A percentile compares a stretch with the other conserved stretches of the same genome.
Conservation (phyloP, 2,797 vertebrate genomes). For the Paguma larvata region DNA sequence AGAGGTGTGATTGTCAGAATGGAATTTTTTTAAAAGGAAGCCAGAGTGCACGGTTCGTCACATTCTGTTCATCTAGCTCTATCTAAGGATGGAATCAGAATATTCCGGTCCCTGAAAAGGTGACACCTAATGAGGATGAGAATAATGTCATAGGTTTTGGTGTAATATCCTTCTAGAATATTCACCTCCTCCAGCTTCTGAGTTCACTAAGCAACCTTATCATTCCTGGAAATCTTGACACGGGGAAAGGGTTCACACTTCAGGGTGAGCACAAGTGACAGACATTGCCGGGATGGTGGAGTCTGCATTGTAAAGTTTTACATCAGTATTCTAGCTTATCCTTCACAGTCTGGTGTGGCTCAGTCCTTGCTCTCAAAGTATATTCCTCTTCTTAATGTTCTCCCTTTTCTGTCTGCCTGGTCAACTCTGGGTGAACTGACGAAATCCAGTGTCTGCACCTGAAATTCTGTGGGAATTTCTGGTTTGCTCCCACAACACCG, state of each 20-base stretch:
- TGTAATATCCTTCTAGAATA: not conserved
- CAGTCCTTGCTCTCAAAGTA: not conserved
- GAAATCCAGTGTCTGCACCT: not conserved
- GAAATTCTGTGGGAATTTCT: not conserved
- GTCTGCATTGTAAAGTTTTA: not conserved
- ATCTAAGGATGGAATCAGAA: not conserved
- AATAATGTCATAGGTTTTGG: conserved; percentile 11
- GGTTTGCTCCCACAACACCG: not conserved
- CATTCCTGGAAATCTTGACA: not conserved
- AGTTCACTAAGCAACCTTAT: not conserved
- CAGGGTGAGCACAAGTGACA: not conserved
- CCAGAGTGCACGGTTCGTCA: not conserved
- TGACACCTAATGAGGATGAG: not conserved
- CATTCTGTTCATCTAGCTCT: not conserved
- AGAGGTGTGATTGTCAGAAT: not conserved
- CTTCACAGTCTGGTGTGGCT: not conserved
- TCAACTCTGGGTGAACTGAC: not conserved
- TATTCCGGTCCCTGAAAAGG: not conserved
- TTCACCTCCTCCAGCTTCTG: not conserved
- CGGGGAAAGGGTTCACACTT: not conserved
- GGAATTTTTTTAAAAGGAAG: not conserved
- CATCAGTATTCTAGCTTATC: not conserved
- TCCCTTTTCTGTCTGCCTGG: not conserved
- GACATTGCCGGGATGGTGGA: not conserved
- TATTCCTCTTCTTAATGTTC: not conserved